phyloP scores from a whole-genome alignment of 2,888 invertebrate species.

The Agrotis ipsilon region DNA sequence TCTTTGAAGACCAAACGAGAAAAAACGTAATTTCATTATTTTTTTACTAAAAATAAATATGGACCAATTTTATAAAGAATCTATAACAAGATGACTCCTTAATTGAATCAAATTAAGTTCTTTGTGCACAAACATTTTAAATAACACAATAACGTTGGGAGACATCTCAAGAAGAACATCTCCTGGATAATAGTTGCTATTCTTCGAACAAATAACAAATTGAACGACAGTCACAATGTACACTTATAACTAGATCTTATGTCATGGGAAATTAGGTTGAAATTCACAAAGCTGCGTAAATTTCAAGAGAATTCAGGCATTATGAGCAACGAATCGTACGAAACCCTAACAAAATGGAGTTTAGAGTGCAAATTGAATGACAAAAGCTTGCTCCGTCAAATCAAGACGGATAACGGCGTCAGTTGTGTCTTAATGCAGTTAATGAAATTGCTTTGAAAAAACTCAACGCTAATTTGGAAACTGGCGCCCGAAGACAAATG shows the following conservation, averaged over 20 bases:
- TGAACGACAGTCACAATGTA: slow-evolving; percentile 52
- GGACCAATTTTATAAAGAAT: slow-evolving; percentile 1
- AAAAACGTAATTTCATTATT: neutral
- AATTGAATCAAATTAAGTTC: slow-evolving; percentile 49
- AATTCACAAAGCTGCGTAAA: slow-evolving; percentile 41
- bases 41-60: neutral
- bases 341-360: slow-evolving; percentile 59
- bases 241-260: slow-evolving; percentile 53
- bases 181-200: slow-evolving; percentile 67
- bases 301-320: slow-evolving; percentile 56
- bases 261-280: slow-evolving; percentile 45
- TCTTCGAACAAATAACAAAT: slow-evolving; percentile 67
- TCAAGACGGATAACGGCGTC: slow-evolving; percentile 66
- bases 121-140: slow-evolving; percentile 45
- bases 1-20: neutral
- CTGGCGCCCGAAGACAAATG: slow-evolving; percentile 15
- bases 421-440: slow-evolving; percentile 53
- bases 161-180: slow-evolving; percentile 61
- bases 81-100: slow-evolving; percentile 12
- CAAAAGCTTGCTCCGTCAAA: slow-evolving; percentile 69
- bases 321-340: slow-evolving; percentile 64
- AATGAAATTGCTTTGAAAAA: slow-evolving; percentile 52
- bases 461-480: slow-evolving; percentile 29
- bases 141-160: slow-evolving; percentile 59
- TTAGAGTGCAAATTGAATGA: slow-evolving; percentile 71